These are phyloP conservation scores for Carassius gibelio DNA, from an alignment of 2,113 vertebrate species.

Conservation along the genomic window DNA sequence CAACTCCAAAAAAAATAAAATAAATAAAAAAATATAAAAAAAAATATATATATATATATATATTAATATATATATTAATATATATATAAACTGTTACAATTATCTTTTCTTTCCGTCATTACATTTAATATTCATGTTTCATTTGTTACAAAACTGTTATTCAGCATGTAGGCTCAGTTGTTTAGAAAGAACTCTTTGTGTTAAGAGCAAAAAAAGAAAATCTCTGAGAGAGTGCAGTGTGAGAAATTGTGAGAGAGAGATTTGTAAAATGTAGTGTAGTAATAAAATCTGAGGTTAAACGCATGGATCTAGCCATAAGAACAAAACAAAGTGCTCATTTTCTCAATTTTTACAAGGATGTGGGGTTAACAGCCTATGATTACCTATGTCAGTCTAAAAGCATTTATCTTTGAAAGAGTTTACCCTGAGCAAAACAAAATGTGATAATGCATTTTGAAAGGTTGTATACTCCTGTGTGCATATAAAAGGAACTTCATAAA, in stretches of 20 bases:
- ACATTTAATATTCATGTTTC: not conserved
- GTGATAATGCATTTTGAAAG: constrained; percentile 51
- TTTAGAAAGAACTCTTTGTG: constrained; percentile 6
- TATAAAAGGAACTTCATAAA: constrained; percentile 63
- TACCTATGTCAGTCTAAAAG: too few relatives aligned
- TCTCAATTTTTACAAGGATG: not conserved
- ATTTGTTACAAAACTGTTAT: not conserved
- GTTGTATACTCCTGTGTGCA: constrained; percentile 49
- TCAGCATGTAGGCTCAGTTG: not conserved
- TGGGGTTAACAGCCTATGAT: too few relatives aligned
- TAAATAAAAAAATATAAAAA: too few relatives aligned
- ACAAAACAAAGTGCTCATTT: not conserved
- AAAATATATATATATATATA: too few relatives aligned
- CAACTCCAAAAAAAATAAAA: not conserved
- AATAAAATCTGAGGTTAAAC: not conserved
- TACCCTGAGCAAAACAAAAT: constrained; percentile 11
- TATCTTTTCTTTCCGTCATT: not conserved
- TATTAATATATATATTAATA: too few relatives aligned
- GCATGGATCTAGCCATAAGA: not conserved
- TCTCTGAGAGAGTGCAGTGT: not conserved
- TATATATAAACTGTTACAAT: not conserved
- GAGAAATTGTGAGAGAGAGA: not conserved
- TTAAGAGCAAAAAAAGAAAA: not conserved
- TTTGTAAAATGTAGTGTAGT: not conserved
- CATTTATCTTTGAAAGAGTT: not conserved